Evolutionary conservation across 2,888 invertebrate species (phyloP).

Genomic region (Cephus pygmeus): DNA sequence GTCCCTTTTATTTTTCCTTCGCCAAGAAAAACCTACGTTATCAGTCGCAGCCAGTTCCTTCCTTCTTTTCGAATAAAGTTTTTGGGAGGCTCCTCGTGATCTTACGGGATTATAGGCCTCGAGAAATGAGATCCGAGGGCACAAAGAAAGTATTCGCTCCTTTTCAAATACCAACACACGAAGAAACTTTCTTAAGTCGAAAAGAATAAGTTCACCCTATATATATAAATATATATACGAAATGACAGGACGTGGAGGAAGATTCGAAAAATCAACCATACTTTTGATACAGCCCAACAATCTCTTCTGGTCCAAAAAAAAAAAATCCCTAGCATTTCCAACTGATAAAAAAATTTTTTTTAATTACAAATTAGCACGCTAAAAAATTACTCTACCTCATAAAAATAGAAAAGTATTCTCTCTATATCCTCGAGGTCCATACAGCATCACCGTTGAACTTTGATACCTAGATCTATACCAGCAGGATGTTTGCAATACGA

Average conservation of each 20-base stretch:
- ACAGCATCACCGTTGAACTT: no score
- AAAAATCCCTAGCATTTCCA: no score
- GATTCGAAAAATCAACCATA: background rate
- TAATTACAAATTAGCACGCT: no score
- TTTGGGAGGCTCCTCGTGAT: conserved; percentile 14
- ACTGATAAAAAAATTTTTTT: no score
- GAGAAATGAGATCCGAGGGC: conserved; percentile 17
- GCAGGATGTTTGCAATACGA: no score
- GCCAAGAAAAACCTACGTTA: conserved; percentile 6
- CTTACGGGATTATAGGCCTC: conserved; percentile 20
- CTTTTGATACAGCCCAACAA: no score
- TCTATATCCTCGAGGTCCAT: no score
- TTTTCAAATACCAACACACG: conserved; percentile 16
- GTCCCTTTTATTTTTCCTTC: background rate
- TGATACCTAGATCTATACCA: no score
- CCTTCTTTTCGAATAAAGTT: conserved; percentile 16
- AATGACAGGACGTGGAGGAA: background rate
- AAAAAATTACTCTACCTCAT: no score
- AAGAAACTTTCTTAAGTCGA: conserved; percentile 13
- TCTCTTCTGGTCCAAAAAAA: no score
- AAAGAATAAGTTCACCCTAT: background rate
- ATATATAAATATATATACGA: no score
- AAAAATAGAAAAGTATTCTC: no score
- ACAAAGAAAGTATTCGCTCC: conserved; percentile 19
- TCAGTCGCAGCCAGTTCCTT: conserved; percentile 17